A percentile compares a stretch with the other conserved stretches of the same genome.
phyloP scores from a whole-genome alignment of 92 coral and sea anemone genomes.

The Hydrozoanthus gracilis region DNA sequence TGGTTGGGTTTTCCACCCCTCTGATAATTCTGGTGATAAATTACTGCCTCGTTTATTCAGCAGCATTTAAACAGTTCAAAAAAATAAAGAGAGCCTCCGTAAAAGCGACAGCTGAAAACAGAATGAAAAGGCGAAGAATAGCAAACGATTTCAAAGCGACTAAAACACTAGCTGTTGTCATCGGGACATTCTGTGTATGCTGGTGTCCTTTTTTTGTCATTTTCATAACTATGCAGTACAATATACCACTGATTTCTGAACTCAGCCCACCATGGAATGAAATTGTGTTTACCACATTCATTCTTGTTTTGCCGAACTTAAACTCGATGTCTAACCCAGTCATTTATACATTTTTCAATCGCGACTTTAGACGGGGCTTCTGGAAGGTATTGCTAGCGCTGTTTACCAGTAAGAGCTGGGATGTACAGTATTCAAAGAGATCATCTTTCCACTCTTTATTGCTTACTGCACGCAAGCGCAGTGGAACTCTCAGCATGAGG shows the following conservation, averaged over 20 bases:
- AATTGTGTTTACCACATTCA: slow-evolving; percentile 48
- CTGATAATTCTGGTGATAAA: slow-evolving; percentile 71
- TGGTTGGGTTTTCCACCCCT: slow-evolving; percentile 83
- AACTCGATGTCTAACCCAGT: slow-evolving; percentile 92
- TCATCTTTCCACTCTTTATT: not conserved
- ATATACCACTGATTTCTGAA: slow-evolving; percentile 8
- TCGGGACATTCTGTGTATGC: slow-evolving; percentile 85
- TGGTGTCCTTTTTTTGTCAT: slow-evolving; percentile 93
- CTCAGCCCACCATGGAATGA: slow-evolving; percentile 35
- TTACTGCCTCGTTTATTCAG: slow-evolving; percentile 76
- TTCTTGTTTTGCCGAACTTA: slow-evolving; percentile 76
- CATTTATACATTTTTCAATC: slow-evolving; percentile 93
- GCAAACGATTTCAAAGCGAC: slow-evolving; percentile 87
- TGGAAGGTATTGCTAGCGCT: slow-evolving; percentile 66
- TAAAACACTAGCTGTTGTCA: slow-evolving; percentile 84
- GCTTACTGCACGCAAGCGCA: slow-evolving; percentile 5
- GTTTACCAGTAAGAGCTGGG: slow-evolving; percentile 8
- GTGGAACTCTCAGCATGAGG: not conserved
- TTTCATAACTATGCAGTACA: slow-evolving; percentile 75
- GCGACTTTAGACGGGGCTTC: slow-evolving; percentile 83
- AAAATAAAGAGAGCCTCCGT: slow-evolving; percentile 68
- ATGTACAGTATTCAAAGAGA: not conserved
- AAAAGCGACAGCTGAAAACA: not conserved
- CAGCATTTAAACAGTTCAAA: slow-evolving; percentile 84
- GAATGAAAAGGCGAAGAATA: slow-evolving; percentile 29